Conservation (phyloP, 2,797 vertebrate species). For the Tarsius wallacei region DNA sequence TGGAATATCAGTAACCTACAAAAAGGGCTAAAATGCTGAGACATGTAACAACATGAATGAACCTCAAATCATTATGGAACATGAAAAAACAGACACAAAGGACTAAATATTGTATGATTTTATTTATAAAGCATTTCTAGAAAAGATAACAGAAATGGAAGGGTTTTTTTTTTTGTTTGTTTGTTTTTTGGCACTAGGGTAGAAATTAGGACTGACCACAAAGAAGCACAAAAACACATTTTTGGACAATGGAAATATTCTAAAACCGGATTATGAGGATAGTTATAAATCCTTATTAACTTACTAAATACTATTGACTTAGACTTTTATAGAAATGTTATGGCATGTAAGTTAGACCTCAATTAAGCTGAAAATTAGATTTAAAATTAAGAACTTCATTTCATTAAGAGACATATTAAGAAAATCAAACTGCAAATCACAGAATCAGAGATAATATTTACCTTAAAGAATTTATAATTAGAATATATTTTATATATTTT, state of each 20-base stretch:
- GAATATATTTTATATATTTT: constrained; percentile 14
- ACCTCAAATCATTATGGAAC: not conserved
- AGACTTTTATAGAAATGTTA: not conserved
- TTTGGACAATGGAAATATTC: not conserved
- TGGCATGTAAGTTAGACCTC: not conserved
- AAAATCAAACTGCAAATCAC: not conserved
- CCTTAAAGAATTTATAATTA: not conserved
- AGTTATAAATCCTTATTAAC: not conserved
- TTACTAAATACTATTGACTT: not conserved
- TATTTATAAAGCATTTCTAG: not conserved
- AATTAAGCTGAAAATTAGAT: not conserved
- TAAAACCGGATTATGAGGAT: not conserved
- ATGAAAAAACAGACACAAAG: not conserved
- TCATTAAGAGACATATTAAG: not conserved
- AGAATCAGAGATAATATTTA: not conserved
- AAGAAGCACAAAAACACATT: not conserved
- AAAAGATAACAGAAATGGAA: not conserved
- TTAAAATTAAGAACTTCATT: not conserved
- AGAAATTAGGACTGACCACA: not conserved
- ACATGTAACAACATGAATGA: not conserved
- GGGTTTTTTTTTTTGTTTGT: too few relatives aligned
- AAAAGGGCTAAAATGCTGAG: not conserved
- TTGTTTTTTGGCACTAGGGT: not conserved
- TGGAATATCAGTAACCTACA: not conserved
- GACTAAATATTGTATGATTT: not conserved